Evolutionary conservation across 2,797 vertebrate species (phyloP), one percentile per base, ranked within the genome.

Genomic region (Heliangelus exortis): DNA sequence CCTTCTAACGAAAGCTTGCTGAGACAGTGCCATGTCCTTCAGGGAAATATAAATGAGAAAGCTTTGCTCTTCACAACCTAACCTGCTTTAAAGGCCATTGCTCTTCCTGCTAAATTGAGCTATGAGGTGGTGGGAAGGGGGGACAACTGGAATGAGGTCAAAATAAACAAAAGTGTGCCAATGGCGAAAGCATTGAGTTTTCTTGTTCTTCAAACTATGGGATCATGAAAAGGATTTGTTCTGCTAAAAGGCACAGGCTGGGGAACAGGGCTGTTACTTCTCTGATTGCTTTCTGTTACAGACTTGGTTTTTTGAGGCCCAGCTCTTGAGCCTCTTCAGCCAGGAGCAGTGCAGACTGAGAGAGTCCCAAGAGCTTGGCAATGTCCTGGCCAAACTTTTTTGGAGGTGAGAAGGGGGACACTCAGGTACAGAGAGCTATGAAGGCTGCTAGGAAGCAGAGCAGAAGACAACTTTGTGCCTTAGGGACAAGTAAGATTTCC

Each of bases 351-450:
- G 25, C 15, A 61, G 31, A 3, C 25, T 36, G 62, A 10, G n/a
- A 43, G 20, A 17, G 9, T 53, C 22, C 8, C 3, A 6, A 41
- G 58, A 72, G 15, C 11, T 68, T 62, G 77, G 14, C 9, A 15
- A 20, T 34, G 18, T 20, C 22, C 58, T 89, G 53, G 14, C 5
- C 29, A 48, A 1, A 10, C 5, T 80, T 45, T 45, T 33, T 15
- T 66, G 69, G 25, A 53, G 28, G 8, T 51, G 31, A 25, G 45
- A 59, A 69, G 51, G 31, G 72, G 12, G 25, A n/a, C 11, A 15
- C 9, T 39, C 0, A 0, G 11, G 5, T 74, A 22, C 5, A 63
- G 25, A 66, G 7, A 74, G 23, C 18, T 55, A 25, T 69, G 71
- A 68, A 55, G 58, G 22, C 33, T 57, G 7, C n/a, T 57, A 43